Evolutionary conservation across 2,113 vertebrate species (phyloP), one percentile per base, ranked within the genome.

Genomic region (Myotis davidii): DNA sequence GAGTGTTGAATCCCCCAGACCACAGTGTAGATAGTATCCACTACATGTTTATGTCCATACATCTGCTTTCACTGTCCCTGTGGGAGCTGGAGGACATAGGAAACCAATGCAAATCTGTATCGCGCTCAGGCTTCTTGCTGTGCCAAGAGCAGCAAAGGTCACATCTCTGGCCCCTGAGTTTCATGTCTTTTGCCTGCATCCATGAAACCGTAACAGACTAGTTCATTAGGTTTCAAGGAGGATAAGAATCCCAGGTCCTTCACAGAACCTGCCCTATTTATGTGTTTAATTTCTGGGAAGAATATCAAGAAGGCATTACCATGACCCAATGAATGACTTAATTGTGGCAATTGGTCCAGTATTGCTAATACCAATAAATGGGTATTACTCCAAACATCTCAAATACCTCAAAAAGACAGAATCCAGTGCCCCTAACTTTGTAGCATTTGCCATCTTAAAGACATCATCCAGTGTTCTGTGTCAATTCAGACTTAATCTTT

Each of bases 231-330:
- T 76, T 74, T 73, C 61, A 64, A 78, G 64, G 50, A 52, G 37
- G 42, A 32, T 52, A 79, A 89, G 85, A 87, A 74, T 54, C 1
- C 34, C 50, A 86, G 64, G 64, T 64, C 42, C 52, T 82, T 89
- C 10, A 64, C n/a, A 86, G 81, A 81, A 48, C 21, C 25, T 34
- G 72, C 56, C 52, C 70, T 81, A 72, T 48, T 85, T 90, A 27
- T 45, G 16, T n/a, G 94, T 90, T 64, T 87, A 79, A 88, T 83
- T 90, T 92, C 64, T 79, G n/a, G n/a, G 59, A 65, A 76, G 13
- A 87, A 77, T 67, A 48, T 29, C 52, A 70, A n/a, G 39, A 87
- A 74, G 18, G 2, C 18, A 59, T 77, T 69, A 48, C 37, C 6
- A 52, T 9, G n/a, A 52, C 23, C 73, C 64, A 16, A 1, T 29